Conservation (phyloP, 1,140 invertebrate genomes). For the Coenobita brevimanus region DNA sequence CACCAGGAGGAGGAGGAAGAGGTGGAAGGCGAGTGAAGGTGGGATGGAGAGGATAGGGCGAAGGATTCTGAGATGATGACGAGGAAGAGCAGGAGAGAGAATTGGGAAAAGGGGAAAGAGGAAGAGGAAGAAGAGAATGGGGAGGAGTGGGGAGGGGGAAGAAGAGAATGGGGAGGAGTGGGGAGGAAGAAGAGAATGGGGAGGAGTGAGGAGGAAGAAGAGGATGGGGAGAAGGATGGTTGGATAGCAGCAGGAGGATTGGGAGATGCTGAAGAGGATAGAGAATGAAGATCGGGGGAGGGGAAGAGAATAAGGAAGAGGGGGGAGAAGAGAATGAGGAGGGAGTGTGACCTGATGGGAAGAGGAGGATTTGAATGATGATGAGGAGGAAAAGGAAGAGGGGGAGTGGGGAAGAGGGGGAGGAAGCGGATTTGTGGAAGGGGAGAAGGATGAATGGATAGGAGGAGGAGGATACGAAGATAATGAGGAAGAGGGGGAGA, state of each 20-base stretch:
- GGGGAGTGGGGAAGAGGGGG: not conserved
- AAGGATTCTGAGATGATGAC: not conserved
- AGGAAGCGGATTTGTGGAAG: not conserved
- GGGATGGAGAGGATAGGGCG: not conserved
- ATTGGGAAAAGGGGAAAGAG: no score
- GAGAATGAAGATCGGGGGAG: not conserved
- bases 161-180: not conserved
- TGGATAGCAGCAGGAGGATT: not conserved
- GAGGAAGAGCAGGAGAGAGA: no score
- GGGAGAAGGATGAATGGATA: not conserved
- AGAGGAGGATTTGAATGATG: no score
- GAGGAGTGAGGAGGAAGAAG: not conserved
- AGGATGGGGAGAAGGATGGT: not conserved
- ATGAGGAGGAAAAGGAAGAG: constrained; percentile 2
- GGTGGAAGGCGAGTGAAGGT: not conserved
- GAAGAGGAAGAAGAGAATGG: no score
- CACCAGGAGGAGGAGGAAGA: not conserved
- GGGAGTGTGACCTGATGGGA: no score
- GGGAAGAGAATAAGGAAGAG: not conserved
- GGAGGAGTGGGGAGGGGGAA: not conserved
- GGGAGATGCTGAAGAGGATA: not conserved
- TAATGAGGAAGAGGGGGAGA: not conserved
- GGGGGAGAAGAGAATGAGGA: not conserved
- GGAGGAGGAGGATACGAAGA: not conserved
- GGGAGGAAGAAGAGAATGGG: not conserved